Percentiles rank a stretch among this genome's conserved stretches.
Conservation (phyloP, 1,140 invertebrate species). For the Drosophila arawakana region DNA sequence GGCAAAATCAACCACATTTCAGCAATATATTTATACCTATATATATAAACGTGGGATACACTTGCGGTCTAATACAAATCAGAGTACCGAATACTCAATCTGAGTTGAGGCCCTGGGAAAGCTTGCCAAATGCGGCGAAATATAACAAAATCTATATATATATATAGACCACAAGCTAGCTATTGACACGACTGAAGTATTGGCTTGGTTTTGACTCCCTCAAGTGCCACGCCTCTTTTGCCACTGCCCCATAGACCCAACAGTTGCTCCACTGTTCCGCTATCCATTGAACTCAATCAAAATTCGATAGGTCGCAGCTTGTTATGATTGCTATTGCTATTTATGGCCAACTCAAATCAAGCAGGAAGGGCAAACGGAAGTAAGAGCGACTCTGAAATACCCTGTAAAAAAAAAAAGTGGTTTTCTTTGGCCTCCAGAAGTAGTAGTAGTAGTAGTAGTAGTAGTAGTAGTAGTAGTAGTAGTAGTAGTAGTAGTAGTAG, state of each 20-base stretch:
- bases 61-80: conserved; percentile 30
- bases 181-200: conserved; percentile 41
- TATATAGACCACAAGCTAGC: conserved; percentile 42
- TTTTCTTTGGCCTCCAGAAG: too few species aligned
- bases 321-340: conserved; percentile 37
- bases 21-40: conserved; percentile 13
- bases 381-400: neutral
- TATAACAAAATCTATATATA: conserved; percentile 22
- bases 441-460: too few species aligned
- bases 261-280: neutral
- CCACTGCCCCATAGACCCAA: neutral
- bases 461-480: too few species aligned
- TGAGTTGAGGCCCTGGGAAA: conserved; percentile 42
- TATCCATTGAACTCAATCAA: conserved; percentile 19
- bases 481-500: too few species aligned
- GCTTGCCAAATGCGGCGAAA: conserved; percentile 36
- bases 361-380: neutral
- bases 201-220: neutral
- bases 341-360: conserved; percentile 29
- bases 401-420: neutral
- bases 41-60: conserved; percentile 28
- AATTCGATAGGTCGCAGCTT: conserved; percentile 33
- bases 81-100: conserved; percentile 1
- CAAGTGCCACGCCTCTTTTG: neutral
- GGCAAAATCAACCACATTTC: conserved; percentile 47